These are phyloP conservation scores for Philotrypesis tridentata DNA, from an alignment of 1,140 invertebrate genomes.

Conservation along the genomic window DNA sequence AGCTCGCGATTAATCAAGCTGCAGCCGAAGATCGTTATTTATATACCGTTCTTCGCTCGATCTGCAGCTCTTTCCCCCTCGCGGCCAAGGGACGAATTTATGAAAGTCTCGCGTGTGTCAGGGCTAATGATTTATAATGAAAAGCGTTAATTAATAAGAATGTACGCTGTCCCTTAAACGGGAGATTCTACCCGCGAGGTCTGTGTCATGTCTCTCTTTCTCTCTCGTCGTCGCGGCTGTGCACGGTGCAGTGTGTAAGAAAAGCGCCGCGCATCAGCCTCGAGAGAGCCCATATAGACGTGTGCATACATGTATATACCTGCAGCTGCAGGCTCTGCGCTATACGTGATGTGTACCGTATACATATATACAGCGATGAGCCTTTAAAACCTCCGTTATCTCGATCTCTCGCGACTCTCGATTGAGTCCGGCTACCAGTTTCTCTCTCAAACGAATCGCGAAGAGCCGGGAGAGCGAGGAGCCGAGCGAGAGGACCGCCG, in stretches of 20 bases:
- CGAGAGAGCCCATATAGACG: background rate
- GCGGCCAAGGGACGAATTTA: background rate
- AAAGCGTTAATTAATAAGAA: conserved; percentile 24
- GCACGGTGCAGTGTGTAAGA: background rate
- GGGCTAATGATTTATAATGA: conserved; percentile 24
- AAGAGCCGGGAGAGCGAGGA: background rate
- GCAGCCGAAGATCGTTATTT: conserved; percentile 24
- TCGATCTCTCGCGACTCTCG: conserved; percentile 12
- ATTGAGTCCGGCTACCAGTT: conserved; percentile 29
- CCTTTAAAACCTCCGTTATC: conserved; percentile 37
- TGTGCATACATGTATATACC: too few relatives aligned
- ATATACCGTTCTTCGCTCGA: too few relatives aligned
- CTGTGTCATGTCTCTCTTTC: background rate
- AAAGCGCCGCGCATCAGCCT: too few relatives aligned
- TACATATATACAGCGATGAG: background rate
- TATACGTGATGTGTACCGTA: background rate
- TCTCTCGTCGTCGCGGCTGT: too few relatives aligned
- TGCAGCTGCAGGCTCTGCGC: background rate
- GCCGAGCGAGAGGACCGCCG: background rate
- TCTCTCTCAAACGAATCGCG: background rate
- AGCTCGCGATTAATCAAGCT: background rate
- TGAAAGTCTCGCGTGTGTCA: background rate
- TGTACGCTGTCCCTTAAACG: background rate
- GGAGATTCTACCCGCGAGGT: conserved; percentile 4
- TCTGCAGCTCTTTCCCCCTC: background rate